Evolutionary conservation across 2,113 vertebrate species (phyloP), one percentile per base, ranked within the genome.

Genomic region (Cryptotis parvus): DNA sequence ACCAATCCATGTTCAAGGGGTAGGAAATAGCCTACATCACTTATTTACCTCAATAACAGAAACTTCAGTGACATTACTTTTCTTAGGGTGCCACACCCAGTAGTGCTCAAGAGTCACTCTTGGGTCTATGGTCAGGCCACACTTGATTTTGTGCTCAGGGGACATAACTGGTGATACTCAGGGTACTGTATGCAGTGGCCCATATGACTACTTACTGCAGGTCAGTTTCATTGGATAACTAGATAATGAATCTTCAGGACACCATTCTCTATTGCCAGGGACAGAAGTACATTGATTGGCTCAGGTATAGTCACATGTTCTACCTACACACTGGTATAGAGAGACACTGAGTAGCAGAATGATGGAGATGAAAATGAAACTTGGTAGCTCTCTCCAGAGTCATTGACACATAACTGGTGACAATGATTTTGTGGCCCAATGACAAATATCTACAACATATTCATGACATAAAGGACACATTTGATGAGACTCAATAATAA

Each of bases 401-500:
- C 55, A 52, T 6, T 10, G 70, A 11, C 11, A 4, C 35, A 24
- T 24, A 63, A 16, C 55, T 66, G 15, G n/a, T 9, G 69, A 49
- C 4, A 41, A 27, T 26, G 7, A 37, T 10, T 4, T 3, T 9
- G 29, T 6, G 22, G 41, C 63, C 63, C 1, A 63, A 69, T 45
- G 39, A 24, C 14, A 52, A 68, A 16, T n/a, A 5, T 6, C 63
- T 35, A 9, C 0, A 20, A 22, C 3, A 16, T 6, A 1, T 33
- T 16, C 10, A 0, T 5, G 58, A 27, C 14, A 31, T 11, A 78
- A 52, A 4, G 0, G 1, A 2, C 16, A 0, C 31, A 26, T 43
- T 15, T 75, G 29, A 33, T 16, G 31, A 26, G 3, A 52, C 41
- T 68, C 33, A 31, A 5, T 45, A 35, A 5, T n/a, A 68, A 70